phyloP scores from a whole-genome alignment of 2,888 invertebrate genomes.

The Nephrotoma appendiculata region DNA sequence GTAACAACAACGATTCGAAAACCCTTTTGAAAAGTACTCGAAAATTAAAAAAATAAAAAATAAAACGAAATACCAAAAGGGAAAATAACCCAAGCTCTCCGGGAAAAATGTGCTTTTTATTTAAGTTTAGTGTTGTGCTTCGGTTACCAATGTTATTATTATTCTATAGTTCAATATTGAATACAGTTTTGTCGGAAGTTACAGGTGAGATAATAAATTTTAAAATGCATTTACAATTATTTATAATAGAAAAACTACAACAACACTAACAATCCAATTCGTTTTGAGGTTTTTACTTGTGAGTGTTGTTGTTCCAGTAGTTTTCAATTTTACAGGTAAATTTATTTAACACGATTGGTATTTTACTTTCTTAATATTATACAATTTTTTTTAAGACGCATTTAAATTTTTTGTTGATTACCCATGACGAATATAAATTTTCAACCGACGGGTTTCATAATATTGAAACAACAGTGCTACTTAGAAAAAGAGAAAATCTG shows the following conservation, averaged over 20 bases:
- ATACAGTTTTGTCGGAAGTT: constrained; percentile 5
- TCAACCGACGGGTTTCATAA: too few relatives aligned
- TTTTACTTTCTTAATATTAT: not conserved
- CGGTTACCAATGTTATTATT: constrained; percentile 1
- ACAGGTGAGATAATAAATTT: constrained; percentile 6
- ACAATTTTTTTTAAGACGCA: not conserved
- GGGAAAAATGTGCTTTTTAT: constrained; percentile 3
- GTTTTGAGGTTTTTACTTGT: not conserved
- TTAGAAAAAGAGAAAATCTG: too few relatives aligned
- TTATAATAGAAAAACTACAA: not conserved
- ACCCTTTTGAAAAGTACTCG: not conserved
- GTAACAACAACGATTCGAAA: not conserved
- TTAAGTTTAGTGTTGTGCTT: not conserved
- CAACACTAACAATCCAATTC: not conserved
- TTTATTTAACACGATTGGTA: not conserved
- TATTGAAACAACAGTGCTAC: too few relatives aligned
- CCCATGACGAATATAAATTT: too few relatives aligned
- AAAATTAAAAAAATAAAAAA: not conserved
- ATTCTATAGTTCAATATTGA: constrained; percentile 1
- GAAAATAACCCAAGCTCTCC: not conserved
- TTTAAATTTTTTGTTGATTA: not conserved
- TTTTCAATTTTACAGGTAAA: not conserved
- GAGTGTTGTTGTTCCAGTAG: not conserved
- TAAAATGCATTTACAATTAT: constrained; percentile 3
- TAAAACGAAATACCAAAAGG: not conserved